Conservation (phyloP, 2,888 invertebrate species). For the Diarsia dahlii region DNA sequence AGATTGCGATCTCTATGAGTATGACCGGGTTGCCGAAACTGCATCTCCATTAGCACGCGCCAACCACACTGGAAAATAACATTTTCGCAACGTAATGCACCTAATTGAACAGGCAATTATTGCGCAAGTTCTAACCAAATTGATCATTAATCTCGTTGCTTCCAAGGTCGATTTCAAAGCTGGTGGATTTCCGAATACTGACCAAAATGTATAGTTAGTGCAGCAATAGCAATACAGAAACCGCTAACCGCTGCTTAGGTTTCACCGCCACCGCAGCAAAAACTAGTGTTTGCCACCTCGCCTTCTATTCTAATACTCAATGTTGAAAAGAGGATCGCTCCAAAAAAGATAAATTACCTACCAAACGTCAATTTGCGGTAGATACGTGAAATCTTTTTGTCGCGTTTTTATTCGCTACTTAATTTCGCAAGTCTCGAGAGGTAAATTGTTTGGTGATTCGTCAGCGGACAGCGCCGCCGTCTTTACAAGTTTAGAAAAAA, state of each 20-base stretch:
- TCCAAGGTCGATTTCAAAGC: conserved; percentile 76
- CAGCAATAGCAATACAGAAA: conserved; percentile 59
- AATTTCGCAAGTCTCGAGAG: conserved; percentile 30
- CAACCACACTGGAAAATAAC: conserved; percentile 48
- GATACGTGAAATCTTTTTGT: conserved; percentile 62
- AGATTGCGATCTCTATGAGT: conserved; percentile 24
- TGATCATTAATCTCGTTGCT: conserved; percentile 68
- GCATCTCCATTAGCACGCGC: conserved; percentile 53
- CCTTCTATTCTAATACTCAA: conserved; percentile 48
- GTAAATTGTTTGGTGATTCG: conserved; percentile 48
- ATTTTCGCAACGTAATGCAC: conserved; percentile 63
- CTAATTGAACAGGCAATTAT: conserved; percentile 64
- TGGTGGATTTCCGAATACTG: conserved; percentile 63
- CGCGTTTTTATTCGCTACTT: conserved; percentile 43
- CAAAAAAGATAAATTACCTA: conserved; percentile 56
- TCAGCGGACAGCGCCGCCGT: conserved; percentile 47
- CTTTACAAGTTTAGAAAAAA: conserved; percentile 35
- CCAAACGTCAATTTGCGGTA: conserved; percentile 61
- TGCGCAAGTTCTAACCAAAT: conserved; percentile 67
- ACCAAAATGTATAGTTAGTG: conserved; percentile 63
- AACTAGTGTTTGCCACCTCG: conserved; percentile 57
- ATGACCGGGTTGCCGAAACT: conserved; percentile 19
- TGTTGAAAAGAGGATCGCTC: conserved; percentile 60
- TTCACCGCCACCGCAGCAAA: conserved; percentile 73
- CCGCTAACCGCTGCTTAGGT: conserved; percentile 64